Evolutionary conservation across 2,113 vertebrate genomes (phyloP).

Genomic region (Scolopax mira): DNA sequence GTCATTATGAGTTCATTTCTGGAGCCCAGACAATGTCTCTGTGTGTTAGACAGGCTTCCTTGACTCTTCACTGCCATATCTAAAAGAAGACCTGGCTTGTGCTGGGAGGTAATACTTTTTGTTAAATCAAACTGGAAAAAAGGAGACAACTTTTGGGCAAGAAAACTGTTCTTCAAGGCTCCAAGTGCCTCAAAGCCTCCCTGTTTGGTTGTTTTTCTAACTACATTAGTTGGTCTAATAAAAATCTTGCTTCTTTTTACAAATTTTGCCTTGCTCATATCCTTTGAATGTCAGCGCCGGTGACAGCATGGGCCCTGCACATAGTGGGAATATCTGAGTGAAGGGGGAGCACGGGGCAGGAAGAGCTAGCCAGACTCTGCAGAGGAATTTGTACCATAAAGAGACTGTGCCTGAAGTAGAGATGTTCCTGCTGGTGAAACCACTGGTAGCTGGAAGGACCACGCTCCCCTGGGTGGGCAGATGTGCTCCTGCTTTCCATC

Average conservation of each 20-base stretch:
- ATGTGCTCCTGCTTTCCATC: background rate
- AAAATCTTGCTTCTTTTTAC: background rate
- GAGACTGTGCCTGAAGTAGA: background rate
- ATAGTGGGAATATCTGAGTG: rapidly evolving
- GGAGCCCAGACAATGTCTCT: background rate
- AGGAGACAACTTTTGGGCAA: background rate
- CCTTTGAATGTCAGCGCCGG: background rate
- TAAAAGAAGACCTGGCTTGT: background rate
- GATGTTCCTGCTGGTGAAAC: background rate
- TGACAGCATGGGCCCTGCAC: background rate
- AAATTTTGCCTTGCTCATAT: background rate
- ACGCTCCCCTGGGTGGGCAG: background rate
- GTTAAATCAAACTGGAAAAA: background rate
- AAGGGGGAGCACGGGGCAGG: background rate
- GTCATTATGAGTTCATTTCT: background rate
- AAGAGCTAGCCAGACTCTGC: background rate
- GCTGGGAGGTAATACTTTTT: background rate
- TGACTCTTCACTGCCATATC: background rate
- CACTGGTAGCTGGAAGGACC: background rate
- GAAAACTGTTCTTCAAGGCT: background rate
- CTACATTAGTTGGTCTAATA: background rate
- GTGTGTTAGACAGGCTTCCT: background rate
- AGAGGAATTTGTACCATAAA: background rate
- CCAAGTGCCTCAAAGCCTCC: background rate
- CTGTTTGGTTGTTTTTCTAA: background rate